Evolutionary conservation across 2,888 invertebrate species (phyloP), one percentile per base, ranked within the genome.

Genomic region (Ennomos erosarius): DNA sequence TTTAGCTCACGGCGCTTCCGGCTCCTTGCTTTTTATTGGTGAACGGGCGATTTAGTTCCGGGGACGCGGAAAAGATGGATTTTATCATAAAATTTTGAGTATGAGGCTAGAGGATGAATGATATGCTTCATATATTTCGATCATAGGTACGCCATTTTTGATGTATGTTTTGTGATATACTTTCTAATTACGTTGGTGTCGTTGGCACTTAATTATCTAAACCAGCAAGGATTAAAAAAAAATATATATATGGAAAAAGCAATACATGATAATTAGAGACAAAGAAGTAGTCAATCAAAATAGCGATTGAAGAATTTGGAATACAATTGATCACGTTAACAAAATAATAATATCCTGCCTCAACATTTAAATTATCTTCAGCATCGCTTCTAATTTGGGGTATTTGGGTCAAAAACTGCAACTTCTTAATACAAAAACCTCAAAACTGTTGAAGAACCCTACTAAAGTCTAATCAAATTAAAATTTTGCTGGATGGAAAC

Each of bases 381-480:
- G 39, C 12, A 40, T 40, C 5, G 39, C 12, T 12, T 39, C 39
- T 12, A 26, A 26, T 12, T 12, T 39, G 39, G 11, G n/a, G 39
- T 16, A 43, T 37, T 55, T 34, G 33, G 36, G 36, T 36, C 48
- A 49, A 54, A 45, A 26, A 44, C 40, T 16, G 11, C 58, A 53
- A 39, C 40, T 48, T 40, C 26, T 42, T 26, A 48, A 45, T 36
- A 43, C 12, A 52, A 42, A 48, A 57, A 45, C 42, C 26, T 44
- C 47, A 38, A 59, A 59, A 59, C 45, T 54, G 40, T 57, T 65
- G 55, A 65, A 70, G 69, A 51, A 43, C 45, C 33, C 39, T 37
- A 56, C 56, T 73, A 69, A 71, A 73, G 69, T 67, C 76, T 75
- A 78, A 82, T 84, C 77, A 82, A 81, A 82, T 83, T 76, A 79